Conservation (phyloP, 2,888 invertebrate genomes). For the Eubasilissa splendida region DNA sequence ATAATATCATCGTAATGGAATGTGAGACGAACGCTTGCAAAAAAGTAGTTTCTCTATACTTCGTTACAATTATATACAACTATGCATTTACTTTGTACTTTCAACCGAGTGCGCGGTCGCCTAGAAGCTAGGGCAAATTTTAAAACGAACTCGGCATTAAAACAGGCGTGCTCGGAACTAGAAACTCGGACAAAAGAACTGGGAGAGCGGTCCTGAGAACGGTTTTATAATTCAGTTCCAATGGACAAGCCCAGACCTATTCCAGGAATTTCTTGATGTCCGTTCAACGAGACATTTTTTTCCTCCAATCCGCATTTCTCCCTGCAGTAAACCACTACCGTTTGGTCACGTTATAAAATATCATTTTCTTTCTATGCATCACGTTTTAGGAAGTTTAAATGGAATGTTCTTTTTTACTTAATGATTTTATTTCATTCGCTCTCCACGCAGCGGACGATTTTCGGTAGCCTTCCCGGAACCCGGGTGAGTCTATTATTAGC, state of each 20-base stretch:
- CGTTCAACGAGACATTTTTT: slow-evolving; percentile 4
- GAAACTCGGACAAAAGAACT: background rate
- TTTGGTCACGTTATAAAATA: background rate
- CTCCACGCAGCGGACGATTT: background rate
- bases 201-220: background rate
- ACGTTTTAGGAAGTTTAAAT: background rate
- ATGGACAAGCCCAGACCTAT: slow-evolving; percentile 8
- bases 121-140: background rate
- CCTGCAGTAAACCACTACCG: background rate
- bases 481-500: background rate
- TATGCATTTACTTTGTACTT: background rate
- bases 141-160: background rate
- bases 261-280: background rate
- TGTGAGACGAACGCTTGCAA: background rate
- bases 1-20: background rate
- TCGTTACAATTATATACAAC: background rate
- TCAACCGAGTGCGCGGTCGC: background rate
- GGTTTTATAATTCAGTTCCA: background rate
- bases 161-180: background rate
- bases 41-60: background rate
- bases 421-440: background rate
- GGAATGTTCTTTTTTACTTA: background rate
- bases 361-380: background rate
- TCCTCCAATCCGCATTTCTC: background rate
- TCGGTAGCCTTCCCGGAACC: background rate